A percentile compares a stretch with the other conserved stretches of the same genome.
Conservation (phyloP, 2,888 invertebrate genomes). For the Atrina japonica region DNA sequence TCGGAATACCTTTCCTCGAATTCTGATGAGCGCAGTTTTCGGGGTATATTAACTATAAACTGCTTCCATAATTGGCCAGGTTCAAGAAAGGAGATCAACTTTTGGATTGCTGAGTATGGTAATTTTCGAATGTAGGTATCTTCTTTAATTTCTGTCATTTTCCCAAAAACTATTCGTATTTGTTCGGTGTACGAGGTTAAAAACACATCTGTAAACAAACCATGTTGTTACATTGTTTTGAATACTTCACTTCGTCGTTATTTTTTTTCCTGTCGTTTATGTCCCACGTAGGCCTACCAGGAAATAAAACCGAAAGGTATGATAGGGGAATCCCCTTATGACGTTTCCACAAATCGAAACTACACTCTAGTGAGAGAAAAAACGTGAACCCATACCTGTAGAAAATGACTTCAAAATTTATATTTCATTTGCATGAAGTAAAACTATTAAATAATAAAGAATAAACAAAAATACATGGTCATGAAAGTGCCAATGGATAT, state of each 20-base stretch:
- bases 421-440: too few species aligned
- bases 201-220: too few species aligned
- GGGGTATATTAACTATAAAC: conserved; percentile 61
- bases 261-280: too few species aligned
- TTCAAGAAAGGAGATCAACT: conserved; percentile 58
- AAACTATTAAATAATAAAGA: too few species aligned
- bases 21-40: conserved; percentile 42
- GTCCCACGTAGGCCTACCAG: background rate
- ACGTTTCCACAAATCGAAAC: background rate
- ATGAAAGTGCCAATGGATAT: background rate
- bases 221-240: too few species aligned
- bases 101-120: conserved; percentile 57
- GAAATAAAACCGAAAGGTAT: background rate
- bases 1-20: conserved; percentile 53
- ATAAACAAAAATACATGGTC: too few species aligned
- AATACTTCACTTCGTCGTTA: too few species aligned
- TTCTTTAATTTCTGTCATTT: conserved; percentile 45
- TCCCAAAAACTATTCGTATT: too few species aligned
- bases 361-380: too few species aligned
- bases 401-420: too few species aligned
- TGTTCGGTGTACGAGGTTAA: too few species aligned
- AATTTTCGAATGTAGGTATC: conserved; percentile 64
- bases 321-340: conserved; percentile 6
- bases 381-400: too few species aligned
- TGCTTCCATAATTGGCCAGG: conserved; percentile 65